These are phyloP conservation scores for Abrostola triplasia DNA, from an alignment of 2,888 invertebrate species.

Conservation along the genomic window DNA sequence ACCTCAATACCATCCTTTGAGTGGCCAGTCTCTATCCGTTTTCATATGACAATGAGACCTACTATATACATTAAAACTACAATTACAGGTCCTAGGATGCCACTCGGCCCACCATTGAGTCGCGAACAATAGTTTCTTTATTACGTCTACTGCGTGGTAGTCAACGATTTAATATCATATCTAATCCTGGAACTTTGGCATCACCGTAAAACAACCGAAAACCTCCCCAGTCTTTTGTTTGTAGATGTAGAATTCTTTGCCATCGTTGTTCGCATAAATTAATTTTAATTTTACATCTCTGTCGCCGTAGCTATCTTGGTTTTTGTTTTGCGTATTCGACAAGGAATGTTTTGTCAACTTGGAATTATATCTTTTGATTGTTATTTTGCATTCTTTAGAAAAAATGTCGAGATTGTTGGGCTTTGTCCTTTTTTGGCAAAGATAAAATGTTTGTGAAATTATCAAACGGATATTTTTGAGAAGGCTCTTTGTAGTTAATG, in stretches of 20 bases:
- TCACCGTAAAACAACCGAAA: conserved; percentile 62
- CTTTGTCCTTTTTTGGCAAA: conserved; percentile 2
- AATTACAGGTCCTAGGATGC: too few species aligned
- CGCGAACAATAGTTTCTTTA: too few species aligned
- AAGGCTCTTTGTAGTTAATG: too few species aligned
- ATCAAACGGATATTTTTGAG: too few species aligned
- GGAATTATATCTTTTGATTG: conserved; percentile 47
- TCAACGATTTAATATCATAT: conserved; percentile 4
- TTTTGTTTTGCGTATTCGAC: conserved; percentile 50
- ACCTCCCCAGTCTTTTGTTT: conserved; percentile 73
- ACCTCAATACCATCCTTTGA: too few species aligned
- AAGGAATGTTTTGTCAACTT: conserved; percentile 67
- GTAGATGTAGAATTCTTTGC: conserved; percentile 72
- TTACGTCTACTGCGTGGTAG: too few species aligned
- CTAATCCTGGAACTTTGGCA: conserved; percentile 19
- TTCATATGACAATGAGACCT: too few species aligned
- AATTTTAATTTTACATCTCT: conserved; percentile 69
- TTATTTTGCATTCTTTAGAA: conserved; percentile 45
- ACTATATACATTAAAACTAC: too few species aligned
- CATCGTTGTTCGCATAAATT: conserved; percentile 71
- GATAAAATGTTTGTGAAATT: neutral
- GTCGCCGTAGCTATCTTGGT: conserved; percentile 54
- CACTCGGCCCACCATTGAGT: too few species aligned
- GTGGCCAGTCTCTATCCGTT: too few species aligned
- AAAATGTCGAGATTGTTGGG: conserved; percentile 25